These are phyloP conservation scores for Penaeus vannamei DNA, from an alignment of 1,140 invertebrate species.

Conservation along the genomic window DNA sequence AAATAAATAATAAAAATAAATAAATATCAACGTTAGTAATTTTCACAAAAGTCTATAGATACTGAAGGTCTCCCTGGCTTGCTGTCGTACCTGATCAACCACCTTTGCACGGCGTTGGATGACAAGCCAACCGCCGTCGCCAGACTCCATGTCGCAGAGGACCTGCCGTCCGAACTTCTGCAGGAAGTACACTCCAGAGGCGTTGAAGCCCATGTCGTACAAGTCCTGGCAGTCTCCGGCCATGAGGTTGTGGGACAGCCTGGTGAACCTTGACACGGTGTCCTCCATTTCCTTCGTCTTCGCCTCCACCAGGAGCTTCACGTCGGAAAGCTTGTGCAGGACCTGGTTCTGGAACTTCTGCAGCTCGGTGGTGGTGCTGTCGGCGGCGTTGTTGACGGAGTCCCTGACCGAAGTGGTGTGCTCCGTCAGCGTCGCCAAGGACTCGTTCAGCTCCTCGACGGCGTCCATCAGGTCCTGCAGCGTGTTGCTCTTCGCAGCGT, in stretches of 20 bases:
- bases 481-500: constrained; percentile 21
- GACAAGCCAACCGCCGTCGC: constrained; percentile 56
- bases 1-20: too few species aligned
- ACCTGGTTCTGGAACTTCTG: constrained; percentile 35
- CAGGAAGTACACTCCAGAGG: constrained; percentile 54
- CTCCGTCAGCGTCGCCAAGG: background rate
- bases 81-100: constrained; percentile 33
- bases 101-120: constrained; percentile 51
- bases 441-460: background rate
- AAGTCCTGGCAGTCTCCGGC: constrained; percentile 56
- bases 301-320: constrained; percentile 45
- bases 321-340: constrained; percentile 29
- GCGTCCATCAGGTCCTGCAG: constrained; percentile 43
- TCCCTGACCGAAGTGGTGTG: constrained; percentile 9
- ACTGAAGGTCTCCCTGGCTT: background rate
- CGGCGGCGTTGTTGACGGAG: constrained; percentile 35
- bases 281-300: constrained; percentile 21
- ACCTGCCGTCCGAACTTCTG: constrained; percentile 54
- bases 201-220: constrained; percentile 49
- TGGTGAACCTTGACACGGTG: background rate
- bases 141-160: constrained; percentile 60
- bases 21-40: too few species aligned
- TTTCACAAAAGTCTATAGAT: background rate
- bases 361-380: constrained; percentile 36
- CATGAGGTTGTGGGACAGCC: constrained; percentile 22